Evolutionary conservation across 2,113 vertebrate species (phyloP).

Genomic region (Agelaius phoeniceus): DNA sequence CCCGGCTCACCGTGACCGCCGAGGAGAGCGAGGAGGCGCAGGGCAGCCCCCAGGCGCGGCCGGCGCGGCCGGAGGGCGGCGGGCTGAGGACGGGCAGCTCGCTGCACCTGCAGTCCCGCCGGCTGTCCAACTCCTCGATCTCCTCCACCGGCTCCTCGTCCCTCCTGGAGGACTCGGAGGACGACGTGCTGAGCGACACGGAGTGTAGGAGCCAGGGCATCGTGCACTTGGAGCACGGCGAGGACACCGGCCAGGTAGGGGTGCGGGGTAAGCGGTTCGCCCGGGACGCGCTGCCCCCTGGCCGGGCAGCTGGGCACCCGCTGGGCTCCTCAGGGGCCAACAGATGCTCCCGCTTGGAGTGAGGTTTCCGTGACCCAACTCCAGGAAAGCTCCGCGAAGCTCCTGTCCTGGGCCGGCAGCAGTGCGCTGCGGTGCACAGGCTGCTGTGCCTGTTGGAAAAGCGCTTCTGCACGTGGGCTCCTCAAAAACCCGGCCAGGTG

Average conservation of each 20-base stretch:
- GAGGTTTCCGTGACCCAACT: not conserved
- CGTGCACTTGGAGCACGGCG: conserved; percentile 86
- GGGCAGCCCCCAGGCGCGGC: conserved; percentile 61
- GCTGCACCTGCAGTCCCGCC: conserved; percentile 82
- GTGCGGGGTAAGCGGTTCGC: not conserved
- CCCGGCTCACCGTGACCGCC: conserved; percentile 92
- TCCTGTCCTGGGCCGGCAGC: not conserved
- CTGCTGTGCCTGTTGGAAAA: not conserved
- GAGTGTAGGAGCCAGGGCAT: conserved; percentile 93
- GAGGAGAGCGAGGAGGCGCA: conserved; percentile 77
- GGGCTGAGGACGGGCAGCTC: conserved; percentile 77
- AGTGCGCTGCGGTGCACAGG: fast-evolving
- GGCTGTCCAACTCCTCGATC: conserved; percentile 91
- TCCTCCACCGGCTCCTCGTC: conserved; percentile 94
- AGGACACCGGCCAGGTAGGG: conserved; percentile 83
- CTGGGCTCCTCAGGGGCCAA: not conserved
- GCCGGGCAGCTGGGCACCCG: not conserved
- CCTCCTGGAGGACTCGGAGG: conserved; percentile 90
- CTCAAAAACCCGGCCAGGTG: not conserved
- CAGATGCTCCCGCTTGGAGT: not conserved
- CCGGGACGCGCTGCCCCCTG: not conserved
- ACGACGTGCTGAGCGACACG: conserved; percentile 92
- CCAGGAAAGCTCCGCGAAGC: not conserved
- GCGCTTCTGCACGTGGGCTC: not conserved
- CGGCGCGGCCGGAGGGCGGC: conserved; percentile 13